Evolutionary conservation across 2,113 vertebrate species (phyloP), one percentile per base, ranked within the genome.

Genomic region (Puntigrus tetrazona): DNA sequence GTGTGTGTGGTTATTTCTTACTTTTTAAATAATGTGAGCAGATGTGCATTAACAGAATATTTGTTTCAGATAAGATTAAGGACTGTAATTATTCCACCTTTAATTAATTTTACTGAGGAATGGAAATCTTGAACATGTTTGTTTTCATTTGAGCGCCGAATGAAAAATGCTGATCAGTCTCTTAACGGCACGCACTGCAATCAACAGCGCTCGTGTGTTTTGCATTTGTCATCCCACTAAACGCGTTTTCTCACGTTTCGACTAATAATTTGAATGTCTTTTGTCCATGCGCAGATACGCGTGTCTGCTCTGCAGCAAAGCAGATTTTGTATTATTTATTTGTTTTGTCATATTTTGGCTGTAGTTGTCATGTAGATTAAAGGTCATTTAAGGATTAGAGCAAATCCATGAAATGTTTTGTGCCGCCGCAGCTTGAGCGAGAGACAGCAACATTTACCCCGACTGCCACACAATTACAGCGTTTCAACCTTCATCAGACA

Each of bases 371-470:
- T 55, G 43, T n/a, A 31, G 45, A 55, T 52, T 34, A 31, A 34
- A 76, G 45, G 9, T 76, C 27, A 34, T 52, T 52, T 76, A 76
- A 76, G 73, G 73, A 52, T 76, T 52, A 34, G 47, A 76, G 16
- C 38, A 29, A 52, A 76, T 47, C n/a, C 72, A 76, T 50, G 1
- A 50, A 52, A 18, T 11, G 74, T 52, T 77, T 77, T 55, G 45
- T 55, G 45, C 65, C 36, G 31, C 20, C 1, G 8, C 65, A 69
- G 34, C 18, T 72, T 43, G 69, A 72, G 69, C 11, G 7, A 41
- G 25, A 10, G 18, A 14, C 36, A 25, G 69, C 20, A 22, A 7
- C 50, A 55, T 55, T 55, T 20, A 22, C 50, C 20, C 47, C 10
- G 9, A 38, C 20, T 70, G 20, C 41, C 34, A 38, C 34, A 70